Percentiles rank a stretch among this genome's conserved stretches.
Conservation (phyloP, 2,888 invertebrate species). For the Sycophila texana region DNA sequence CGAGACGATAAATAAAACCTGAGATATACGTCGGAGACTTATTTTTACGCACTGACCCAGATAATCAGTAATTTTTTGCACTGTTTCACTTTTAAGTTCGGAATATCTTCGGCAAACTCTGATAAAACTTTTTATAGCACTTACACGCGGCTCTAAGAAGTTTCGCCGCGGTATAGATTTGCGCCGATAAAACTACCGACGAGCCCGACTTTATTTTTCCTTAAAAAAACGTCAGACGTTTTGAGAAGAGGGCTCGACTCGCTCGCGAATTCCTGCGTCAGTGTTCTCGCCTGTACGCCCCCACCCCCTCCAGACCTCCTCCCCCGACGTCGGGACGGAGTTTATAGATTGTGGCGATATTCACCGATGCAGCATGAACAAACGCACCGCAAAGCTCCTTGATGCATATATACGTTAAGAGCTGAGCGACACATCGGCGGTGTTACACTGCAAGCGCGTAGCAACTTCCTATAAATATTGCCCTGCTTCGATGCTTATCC, state of each 20-base stretch:
- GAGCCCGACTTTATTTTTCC: constrained; percentile 7
- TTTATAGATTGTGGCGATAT: neutral
- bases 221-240: neutral
- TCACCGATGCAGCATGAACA: constrained; percentile 24
- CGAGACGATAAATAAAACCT: too few relatives aligned
- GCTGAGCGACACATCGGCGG: neutral
- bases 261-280: too few relatives aligned
- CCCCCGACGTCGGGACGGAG: too few relatives aligned
- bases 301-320: too few relatives aligned
- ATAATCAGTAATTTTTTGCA: too few relatives aligned
- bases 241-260: neutral
- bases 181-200: neutral
- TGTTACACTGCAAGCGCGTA: constrained; percentile 13
- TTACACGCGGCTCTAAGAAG: neutral
- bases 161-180: neutral
- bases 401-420: constrained; percentile 16
- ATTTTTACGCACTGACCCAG: too few relatives aligned
- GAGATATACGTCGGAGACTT: too few relatives aligned
- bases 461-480: constrained; percentile 33
- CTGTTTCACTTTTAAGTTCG: too few relatives aligned
- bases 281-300: too few relatives aligned
- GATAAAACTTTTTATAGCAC: too few relatives aligned
- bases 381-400: constrained; percentile 38
- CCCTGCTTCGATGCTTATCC: constrained; percentile 45
- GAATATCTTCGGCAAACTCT: too few relatives aligned